A percentile compares a stretch with the other conserved stretches of the same genome.
Evolutionary conservation across 2,113 vertebrate species (phyloP).

Genomic region (Brachypteracias leptosomus): DNA sequence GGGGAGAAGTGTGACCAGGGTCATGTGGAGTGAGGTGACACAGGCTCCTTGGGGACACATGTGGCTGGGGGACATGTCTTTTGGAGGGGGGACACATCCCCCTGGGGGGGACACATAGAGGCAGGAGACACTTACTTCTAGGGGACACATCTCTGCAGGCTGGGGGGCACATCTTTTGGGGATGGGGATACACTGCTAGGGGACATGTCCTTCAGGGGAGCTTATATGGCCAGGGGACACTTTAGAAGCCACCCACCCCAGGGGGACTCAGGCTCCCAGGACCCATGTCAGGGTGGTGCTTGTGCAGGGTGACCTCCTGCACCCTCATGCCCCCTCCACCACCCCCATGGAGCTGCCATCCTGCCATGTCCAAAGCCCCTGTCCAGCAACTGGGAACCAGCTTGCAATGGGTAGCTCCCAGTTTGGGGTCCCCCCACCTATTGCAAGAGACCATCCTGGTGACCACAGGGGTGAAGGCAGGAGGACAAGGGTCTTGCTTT

Average conservation of each 20-base stretch:
- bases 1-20: neutral
- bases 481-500: neutral
- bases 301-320: neutral
- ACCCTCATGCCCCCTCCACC: neutral
- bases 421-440: neutral
- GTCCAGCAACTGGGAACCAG: neutral
- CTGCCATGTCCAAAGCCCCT: neutral
- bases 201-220: no score
- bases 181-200: neutral
- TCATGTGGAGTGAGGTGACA: neutral
- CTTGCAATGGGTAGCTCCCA: neutral
- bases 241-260: neutral
- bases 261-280: neutral
- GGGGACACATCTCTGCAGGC: neutral
- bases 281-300: neutral
- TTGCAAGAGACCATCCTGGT: neutral
- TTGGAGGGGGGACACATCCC: neutral
- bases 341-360: neutral
- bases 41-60: neutral
- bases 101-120: neutral
- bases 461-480: neutral
- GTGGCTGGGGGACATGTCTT: accelerated
- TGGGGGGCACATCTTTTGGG: neutral
- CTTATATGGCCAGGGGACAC: neutral
- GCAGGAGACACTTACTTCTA: neutral